These are phyloP conservation scores for Leptobrachium leishanense DNA, from an alignment of 2,113 vertebrate species.

Conservation along the genomic window DNA sequence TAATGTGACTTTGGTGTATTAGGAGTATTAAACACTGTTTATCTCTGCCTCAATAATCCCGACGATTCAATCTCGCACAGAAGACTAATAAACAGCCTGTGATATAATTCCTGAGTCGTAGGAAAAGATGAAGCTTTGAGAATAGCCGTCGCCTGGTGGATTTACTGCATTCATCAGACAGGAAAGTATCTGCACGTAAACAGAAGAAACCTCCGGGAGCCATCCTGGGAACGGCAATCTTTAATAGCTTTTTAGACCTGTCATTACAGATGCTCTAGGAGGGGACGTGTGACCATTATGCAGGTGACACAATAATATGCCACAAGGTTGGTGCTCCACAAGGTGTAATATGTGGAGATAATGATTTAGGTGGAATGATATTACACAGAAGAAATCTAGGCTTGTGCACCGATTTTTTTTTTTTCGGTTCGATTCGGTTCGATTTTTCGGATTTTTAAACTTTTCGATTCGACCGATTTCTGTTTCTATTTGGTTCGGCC, in stretches of 20 bases:
- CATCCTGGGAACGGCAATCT: constrained; percentile 11
- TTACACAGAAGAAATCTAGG: neutral
- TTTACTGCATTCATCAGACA: constrained; percentile 11
- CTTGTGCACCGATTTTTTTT: no score
- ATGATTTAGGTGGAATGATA: neutral
- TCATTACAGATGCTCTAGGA: constrained; percentile 32
- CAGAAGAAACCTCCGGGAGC: constrained; percentile 10
- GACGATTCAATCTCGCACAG: neutral
- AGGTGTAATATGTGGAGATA: constrained; percentile 13
- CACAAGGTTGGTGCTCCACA: constrained; percentile 1
- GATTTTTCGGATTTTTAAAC: no score
- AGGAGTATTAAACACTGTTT: neutral
- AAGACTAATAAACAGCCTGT: constrained; percentile 22
- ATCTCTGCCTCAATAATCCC: neutral
- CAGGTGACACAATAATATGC: constrained; percentile 25
- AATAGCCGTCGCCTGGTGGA: constrained; percentile 6
- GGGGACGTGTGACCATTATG: constrained; percentile 14
- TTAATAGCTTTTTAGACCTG: constrained; percentile 39
- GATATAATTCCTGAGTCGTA: neutral
- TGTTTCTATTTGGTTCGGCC: no score
- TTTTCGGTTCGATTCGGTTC: no score
- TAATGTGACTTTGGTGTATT: no score
- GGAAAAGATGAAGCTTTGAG: constrained; percentile 13
- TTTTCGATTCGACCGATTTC: no score
- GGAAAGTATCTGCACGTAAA: neutral